Conservation (phyloP, 1,140 invertebrate species). For the Lethrus apterus region DNA sequence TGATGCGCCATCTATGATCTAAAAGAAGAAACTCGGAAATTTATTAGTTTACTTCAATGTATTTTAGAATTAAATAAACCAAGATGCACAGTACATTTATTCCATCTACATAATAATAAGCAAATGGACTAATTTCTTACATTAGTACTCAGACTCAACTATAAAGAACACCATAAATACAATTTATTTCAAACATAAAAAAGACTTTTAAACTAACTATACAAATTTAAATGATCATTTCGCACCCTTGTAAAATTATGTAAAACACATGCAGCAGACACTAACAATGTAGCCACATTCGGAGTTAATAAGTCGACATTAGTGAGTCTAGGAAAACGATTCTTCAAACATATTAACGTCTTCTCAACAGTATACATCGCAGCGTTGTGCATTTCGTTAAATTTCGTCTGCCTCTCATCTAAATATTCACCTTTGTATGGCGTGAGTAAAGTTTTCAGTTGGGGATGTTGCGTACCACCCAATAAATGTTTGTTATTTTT, state of each 20-base stretch:
- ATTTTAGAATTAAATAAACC: no score
- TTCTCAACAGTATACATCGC: conserved; percentile 19
- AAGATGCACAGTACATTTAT: no score
- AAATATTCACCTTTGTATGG: conserved; percentile 16
- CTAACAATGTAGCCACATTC: conserved; percentile 14
- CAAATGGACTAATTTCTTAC: no score
- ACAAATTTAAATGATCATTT: conserved; percentile 14
- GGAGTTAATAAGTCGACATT: conserved; percentile 14
- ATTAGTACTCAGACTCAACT: no score
- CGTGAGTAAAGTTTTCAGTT: conserved; percentile 21
- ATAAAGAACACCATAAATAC: no score
- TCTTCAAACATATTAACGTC: conserved; percentile 18
- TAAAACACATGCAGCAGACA: conserved; percentile 18
- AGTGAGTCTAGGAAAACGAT: conserved; percentile 20
- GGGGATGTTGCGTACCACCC: conserved; percentile 23
- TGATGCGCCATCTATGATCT: no score
- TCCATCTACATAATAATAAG: no score
- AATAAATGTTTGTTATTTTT: conserved; percentile 20
- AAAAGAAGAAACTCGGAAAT: no score
- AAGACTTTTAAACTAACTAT: conserved; percentile 10
- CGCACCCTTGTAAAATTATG: conserved; percentile 23
- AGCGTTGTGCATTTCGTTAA: conserved; percentile 19
- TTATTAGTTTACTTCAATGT: no score
- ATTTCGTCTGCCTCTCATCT: conserved; percentile 19
- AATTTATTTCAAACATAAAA: no score